A percentile compares a stretch with the other conserved stretches of the same genome.
phyloP scores from a whole-genome alignment of 2,888 invertebrate species.

The Drosophila gaucha region DNA sequence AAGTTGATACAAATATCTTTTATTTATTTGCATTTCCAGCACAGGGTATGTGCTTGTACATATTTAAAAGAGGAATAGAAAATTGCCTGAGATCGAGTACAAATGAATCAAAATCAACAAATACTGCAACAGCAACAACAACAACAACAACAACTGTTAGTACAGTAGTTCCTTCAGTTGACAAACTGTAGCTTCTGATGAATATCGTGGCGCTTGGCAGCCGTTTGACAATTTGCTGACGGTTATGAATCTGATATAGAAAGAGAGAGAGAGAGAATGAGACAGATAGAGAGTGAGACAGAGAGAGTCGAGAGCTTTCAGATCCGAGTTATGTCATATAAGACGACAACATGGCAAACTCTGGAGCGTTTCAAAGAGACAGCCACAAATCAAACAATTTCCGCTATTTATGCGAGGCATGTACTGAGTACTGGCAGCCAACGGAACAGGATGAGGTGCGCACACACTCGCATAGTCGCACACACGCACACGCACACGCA shows the following conservation, averaged over 20 bases:
- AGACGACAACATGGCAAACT: slow-evolving; percentile 14
- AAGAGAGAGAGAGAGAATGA: too few species aligned
- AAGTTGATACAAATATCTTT: too few species aligned
- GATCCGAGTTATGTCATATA: background rate
- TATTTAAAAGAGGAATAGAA: background rate
- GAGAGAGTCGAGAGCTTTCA: background rate
- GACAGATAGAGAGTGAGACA: background rate
- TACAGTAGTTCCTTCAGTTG: slow-evolving; percentile 1
- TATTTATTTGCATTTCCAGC: background rate
- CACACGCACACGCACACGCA: background rate
- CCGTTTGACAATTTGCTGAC: slow-evolving; percentile 14
- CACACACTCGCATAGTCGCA: slow-evolving; percentile 1
- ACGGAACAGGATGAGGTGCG: background rate
- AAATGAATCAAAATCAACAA: background rate
- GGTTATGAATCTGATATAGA: slow-evolving; percentile 3
- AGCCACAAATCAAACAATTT: slow-evolving; percentile 68
- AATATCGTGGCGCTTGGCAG: slow-evolving; percentile 2
- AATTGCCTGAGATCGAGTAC: background rate
- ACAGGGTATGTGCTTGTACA: background rate
- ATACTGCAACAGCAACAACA: background rate
- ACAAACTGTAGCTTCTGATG: background rate
- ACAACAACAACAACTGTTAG: background rate
- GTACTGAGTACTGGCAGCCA: background rate
- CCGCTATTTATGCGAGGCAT: slow-evolving; percentile 25
- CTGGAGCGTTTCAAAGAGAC: slow-evolving; percentile 9